phyloP scores from a whole-genome alignment of 2,888 invertebrate species.

The Autographa gamma region DNA sequence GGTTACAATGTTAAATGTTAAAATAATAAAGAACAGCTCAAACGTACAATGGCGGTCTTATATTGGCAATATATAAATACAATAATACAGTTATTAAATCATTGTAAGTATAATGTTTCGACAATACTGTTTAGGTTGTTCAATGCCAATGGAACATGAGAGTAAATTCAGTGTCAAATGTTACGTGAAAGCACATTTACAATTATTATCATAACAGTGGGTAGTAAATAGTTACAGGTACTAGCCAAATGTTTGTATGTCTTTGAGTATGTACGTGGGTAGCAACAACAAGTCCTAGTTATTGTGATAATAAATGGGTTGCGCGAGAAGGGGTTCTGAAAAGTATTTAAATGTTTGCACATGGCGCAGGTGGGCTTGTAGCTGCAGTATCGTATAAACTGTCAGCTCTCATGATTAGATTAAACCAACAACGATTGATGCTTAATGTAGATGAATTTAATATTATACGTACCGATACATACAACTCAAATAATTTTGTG shows the following conservation, averaged over 20 bases:
- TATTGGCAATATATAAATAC: too few relatives aligned
- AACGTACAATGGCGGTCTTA: too few relatives aligned
- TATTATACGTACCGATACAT: too few relatives aligned
- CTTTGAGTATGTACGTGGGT: not conserved
- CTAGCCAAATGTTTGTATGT: not conserved
- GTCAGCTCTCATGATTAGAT: too few relatives aligned
- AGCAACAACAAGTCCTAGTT: not conserved
- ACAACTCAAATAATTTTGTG: too few relatives aligned
- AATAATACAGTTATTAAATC: too few relatives aligned
- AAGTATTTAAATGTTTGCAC: not conserved
- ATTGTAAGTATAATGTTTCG: not conserved
- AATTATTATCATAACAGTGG: not conserved
- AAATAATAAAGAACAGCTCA: too few relatives aligned
- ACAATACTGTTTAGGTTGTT: not conserved
- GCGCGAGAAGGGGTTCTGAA: too few relatives aligned
- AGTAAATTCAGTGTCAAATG: not conserved
- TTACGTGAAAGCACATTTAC: constrained; percentile 2
- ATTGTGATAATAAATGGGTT: not conserved
- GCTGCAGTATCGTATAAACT: not conserved
- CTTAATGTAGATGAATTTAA: too few relatives aligned
- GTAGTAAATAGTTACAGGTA: not conserved
- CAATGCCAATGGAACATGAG: not conserved
- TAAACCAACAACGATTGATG: too few relatives aligned
- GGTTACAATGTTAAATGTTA: too few relatives aligned
- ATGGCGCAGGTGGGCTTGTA: not conserved